These are phyloP conservation scores for Trichogramma pretiosum DNA, from an alignment of 1,140 invertebrate genomes.

Conservation along the genomic window DNA sequence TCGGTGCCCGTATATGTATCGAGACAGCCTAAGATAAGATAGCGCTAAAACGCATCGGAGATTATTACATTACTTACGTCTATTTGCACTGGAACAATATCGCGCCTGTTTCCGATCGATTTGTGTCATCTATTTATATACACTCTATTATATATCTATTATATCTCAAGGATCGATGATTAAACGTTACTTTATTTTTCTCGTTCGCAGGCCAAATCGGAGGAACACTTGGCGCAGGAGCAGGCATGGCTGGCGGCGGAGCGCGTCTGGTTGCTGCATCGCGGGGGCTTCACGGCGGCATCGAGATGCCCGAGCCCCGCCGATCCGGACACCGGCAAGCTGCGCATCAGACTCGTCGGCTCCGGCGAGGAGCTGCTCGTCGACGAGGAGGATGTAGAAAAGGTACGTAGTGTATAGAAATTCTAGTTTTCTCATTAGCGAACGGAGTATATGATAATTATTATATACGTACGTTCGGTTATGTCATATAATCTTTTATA, in stretches of 20 bases:
- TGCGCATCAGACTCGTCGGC: slow-evolving; percentile 65
- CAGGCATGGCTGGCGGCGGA: slow-evolving; percentile 73
- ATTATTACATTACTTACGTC: too few species aligned
- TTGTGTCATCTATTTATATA: too few species aligned
- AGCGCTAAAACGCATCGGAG: too few species aligned
- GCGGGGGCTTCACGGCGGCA: slow-evolving; percentile 78
- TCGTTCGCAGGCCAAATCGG: slow-evolving; percentile 65
- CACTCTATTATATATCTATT: too few species aligned
- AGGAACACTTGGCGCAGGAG: slow-evolving; percentile 70
- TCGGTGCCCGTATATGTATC: too few species aligned
- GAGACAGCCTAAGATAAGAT: too few species aligned
- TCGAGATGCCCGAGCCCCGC: slow-evolving; percentile 49
- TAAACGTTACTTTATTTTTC: too few species aligned
- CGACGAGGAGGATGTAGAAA: slow-evolving; percentile 89
- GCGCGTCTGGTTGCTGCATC: slow-evolving; percentile 82
- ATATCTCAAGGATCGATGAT: too few species aligned
- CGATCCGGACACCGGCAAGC: slow-evolving; percentile 52
- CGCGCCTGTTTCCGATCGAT: too few species aligned
- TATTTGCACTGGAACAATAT: too few species aligned
- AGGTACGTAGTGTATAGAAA: too few species aligned
- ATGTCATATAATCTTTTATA: not conserved
- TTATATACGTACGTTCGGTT: not conserved
- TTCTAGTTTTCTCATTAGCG: not conserved
- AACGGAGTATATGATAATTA: not conserved
- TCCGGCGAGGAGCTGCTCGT: slow-evolving; percentile 73